Base-by-base conservation (phyloP, 2,797 vertebrate species). In the Babyrousa celebensis region DNA sequence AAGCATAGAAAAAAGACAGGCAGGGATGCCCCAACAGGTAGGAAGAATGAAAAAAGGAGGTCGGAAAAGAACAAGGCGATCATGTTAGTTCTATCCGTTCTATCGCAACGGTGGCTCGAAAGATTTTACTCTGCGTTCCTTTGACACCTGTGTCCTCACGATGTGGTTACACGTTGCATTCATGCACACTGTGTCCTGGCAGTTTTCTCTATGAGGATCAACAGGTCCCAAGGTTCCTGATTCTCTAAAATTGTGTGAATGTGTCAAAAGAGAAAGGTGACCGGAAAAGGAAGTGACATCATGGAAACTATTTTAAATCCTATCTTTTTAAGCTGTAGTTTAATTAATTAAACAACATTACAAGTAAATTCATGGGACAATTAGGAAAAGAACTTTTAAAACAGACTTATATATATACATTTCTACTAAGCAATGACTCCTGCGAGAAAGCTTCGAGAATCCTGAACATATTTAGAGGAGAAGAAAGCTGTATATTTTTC, bases 201-300 rank as follows among this genome's bases (percentile, higher is more conserved):
- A 72, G 40, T 84, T 83, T 96, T 67, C 71, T 78, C 6, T 17
- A 14, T 62, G 21, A 54, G 40, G 3, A 4, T 25, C 29, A 43
- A 1, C 25, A 43, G 12, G 4, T 29, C 10, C 60, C n/a, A 48
- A 68, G 4, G 21, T 48, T 87, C 78, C 40, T 75, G 3, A 87
- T 65, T 93, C 72, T 94, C 60, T 85, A 85, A 88, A 92, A 65
- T 29, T 63, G 63, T 16, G 58, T 58, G 9, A 82, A 60, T 48
- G 43, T 83, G 0, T 16, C 72, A 75, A 87, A 62, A 62, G 6
- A 23, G 12, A 67, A 87, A 83, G 15, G 15, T 62, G 9, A 36
- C 29, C 62, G 29, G 54, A 85, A 58, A 89, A 68, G 11, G 7
- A 85, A 70, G 7, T 32, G 18, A 85, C 12, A 40, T 52, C 7